Conservation (phyloP, 2,888 invertebrate genomes). For the Archaeoteleia sp. region DNA sequence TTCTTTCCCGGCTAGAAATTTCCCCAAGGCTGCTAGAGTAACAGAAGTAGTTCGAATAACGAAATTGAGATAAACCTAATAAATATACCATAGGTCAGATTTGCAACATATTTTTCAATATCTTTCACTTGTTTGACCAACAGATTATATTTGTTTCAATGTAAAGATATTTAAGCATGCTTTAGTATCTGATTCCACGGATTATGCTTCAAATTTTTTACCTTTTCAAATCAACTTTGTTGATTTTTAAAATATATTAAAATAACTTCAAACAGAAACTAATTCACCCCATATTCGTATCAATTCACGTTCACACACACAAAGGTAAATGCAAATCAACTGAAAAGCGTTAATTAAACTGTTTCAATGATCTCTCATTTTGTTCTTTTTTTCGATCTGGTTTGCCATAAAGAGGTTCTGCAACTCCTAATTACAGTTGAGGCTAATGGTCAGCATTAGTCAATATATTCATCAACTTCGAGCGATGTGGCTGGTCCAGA, state of each 20-base stretch:
- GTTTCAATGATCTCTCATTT: constrained; percentile 6
- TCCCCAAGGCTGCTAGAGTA: not conserved
- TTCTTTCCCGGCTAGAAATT: constrained; percentile 35
- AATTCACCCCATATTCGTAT: not conserved
- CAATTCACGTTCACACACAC: not conserved
- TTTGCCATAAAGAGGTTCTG: constrained; percentile 32
- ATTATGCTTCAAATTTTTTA: no score
- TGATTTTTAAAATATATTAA: no score
- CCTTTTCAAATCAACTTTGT: no score
- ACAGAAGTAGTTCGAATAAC: no score
- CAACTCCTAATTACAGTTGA: constrained; percentile 26
- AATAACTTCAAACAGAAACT: constrained; percentile 3
- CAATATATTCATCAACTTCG: constrained; percentile 42
- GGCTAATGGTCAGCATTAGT: constrained; percentile 36
- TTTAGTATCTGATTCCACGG: no score
- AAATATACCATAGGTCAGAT: no score
- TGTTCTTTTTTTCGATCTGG: constrained; percentile 28
- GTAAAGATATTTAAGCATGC: no score
- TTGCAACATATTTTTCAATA: no score
- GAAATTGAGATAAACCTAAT: no score
- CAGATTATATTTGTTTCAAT: no score
- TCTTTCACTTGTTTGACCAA: no score
- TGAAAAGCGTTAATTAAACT: constrained; percentile 16
- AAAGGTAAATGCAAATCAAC: not conserved
- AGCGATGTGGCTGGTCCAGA: constrained; percentile 16